Evolutionary conservation across 2,113 vertebrate genomes (phyloP).

Genomic region (Terrapene triunguis): DNA sequence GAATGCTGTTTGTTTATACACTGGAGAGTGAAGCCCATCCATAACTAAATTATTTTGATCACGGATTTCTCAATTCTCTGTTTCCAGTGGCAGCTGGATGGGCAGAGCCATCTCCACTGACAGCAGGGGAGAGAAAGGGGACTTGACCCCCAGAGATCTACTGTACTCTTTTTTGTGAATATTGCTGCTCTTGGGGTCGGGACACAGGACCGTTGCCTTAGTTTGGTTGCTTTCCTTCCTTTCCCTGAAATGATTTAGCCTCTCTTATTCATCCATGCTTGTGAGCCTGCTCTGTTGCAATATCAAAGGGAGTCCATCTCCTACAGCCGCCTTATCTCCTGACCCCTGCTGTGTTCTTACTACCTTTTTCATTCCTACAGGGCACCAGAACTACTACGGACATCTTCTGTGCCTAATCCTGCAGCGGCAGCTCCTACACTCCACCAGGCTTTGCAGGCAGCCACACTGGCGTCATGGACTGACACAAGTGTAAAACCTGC

Average conservation of each 20-base stretch:
- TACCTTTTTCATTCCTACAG: neutral
- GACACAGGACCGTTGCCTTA: neutral
- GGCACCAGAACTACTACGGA: neutral
- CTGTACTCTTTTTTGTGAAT: neutral
- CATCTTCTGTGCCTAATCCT: neutral
- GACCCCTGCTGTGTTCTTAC: neutral
- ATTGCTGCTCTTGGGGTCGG: neutral
- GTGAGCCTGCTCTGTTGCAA: neutral
- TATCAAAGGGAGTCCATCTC: neutral
- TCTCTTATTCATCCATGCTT: neutral
- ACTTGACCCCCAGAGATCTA: neutral
- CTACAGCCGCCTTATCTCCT: neutral
- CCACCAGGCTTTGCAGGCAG: neutral
- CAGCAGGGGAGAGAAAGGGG: neutral
- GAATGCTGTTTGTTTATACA: neutral
- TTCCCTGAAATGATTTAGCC: neutral
- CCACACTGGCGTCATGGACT: neutral
- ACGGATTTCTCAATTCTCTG: neutral
- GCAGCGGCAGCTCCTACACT: neutral
- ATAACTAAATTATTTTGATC: neutral
- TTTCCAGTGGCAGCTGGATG: neutral
- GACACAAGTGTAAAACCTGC: neutral
- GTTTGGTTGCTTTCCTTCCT: neutral
- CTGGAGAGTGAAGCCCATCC: neutral
- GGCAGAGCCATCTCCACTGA: neutral